Percentiles rank a stretch among this genome's conserved stretches.
Conservation (phyloP, 2,113 vertebrate species). For the Albula goreensis region DNA sequence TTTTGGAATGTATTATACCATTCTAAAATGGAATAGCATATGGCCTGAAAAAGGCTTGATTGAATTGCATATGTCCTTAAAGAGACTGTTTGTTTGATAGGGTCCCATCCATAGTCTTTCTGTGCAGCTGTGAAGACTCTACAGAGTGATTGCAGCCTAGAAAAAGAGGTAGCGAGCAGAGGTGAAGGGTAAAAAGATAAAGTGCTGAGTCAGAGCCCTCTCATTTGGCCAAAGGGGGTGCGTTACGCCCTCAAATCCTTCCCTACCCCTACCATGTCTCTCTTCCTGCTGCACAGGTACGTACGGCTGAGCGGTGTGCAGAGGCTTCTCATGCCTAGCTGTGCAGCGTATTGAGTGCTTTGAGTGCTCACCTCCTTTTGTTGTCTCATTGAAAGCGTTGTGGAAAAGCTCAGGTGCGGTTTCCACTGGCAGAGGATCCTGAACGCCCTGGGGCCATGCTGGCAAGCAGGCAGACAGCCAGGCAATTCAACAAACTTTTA, state of each 20-base stretch:
- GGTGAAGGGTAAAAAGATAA: background rate
- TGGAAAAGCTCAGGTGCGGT: constrained; percentile 74
- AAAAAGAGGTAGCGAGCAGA: too few species aligned
- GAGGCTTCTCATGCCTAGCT: background rate
- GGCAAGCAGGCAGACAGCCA: constrained; percentile 76
- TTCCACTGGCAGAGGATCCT: constrained; percentile 73
- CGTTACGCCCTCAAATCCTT: too few species aligned
- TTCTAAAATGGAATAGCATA: too few species aligned
- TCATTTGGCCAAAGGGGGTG: background rate
- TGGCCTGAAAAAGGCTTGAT: too few species aligned
- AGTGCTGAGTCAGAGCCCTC: background rate
- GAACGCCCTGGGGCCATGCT: constrained; percentile 71
- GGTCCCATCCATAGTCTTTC: too few species aligned
- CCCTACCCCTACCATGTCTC: too few species aligned
- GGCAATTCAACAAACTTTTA: constrained; percentile 77
- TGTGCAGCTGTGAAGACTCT: background rate
- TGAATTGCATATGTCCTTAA: too few species aligned
- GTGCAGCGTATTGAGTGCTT: background rate
- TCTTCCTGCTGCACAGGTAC: background rate
- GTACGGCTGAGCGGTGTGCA: background rate
- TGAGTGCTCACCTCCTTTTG: constrained; percentile 4
- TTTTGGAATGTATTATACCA: too few species aligned
- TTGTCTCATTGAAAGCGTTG: constrained; percentile 23
- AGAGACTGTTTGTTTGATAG: too few species aligned
- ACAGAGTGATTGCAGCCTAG: background rate